A percentile compares a stretch with the other conserved stretches of the same genome.
Evolutionary conservation across 1,140 invertebrate genomes (phyloP).

Genomic region (Bombus waltoni): DNA sequence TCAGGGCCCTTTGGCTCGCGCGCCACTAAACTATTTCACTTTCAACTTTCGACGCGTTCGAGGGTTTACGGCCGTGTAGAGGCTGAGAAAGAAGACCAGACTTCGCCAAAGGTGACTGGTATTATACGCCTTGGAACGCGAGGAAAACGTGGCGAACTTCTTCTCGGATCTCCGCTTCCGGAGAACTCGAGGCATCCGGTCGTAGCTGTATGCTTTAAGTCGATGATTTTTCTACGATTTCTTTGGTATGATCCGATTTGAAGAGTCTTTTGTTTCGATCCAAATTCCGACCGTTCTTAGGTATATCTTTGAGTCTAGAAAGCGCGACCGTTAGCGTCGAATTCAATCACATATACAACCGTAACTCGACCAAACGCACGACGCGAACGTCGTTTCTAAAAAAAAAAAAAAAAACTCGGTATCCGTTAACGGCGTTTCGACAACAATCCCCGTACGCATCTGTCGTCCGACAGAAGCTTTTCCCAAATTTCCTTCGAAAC

Average conservation of each 20-base stretch:
- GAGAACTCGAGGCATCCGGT: neutral
- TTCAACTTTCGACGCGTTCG: slow-evolving; percentile 54
- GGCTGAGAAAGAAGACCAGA: slow-evolving; percentile 12
- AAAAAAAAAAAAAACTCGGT: neutral
- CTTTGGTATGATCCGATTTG: too few relatives aligned
- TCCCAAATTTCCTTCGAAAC: neutral
- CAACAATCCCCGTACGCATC: slow-evolving; percentile 16
- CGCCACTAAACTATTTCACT: slow-evolving; percentile 57
- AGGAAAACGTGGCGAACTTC: too few relatives aligned
- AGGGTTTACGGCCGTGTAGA: slow-evolving; percentile 48
- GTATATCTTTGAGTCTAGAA: neutral
- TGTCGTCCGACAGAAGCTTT: neutral
- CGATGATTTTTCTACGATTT: neutral
- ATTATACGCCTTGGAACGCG: too few relatives aligned
- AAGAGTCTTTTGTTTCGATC: too few relatives aligned
- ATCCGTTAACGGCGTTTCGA: slow-evolving; percentile 9
- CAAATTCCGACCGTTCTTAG: too few relatives aligned
- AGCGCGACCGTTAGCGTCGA: neutral
- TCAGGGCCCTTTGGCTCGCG: slow-evolving; percentile 39
- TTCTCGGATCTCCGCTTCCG: neutral
- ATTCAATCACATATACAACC: neutral
- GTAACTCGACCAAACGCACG: neutral
- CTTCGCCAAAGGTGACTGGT: neutral
- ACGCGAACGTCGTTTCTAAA: neutral
- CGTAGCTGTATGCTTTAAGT: neutral